Evolutionary conservation across 2,888 invertebrate genomes (phyloP).

Genomic region (Heterodera filipjevi): DNA sequence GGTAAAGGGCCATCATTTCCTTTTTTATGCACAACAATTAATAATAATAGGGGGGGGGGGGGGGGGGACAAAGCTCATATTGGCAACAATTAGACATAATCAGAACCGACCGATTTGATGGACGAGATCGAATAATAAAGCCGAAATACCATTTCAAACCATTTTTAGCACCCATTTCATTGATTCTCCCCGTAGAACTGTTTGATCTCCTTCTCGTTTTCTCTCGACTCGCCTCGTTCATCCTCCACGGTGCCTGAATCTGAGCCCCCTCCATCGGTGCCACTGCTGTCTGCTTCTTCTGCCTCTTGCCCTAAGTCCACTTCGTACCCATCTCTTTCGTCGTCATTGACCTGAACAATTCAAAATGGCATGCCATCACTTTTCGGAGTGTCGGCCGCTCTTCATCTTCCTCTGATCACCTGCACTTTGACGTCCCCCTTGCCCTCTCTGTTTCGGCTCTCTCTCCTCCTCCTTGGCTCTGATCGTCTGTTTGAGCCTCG

Average conservation of each 20-base stretch:
- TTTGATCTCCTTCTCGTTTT: constrained; percentile 48
- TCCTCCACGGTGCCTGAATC: constrained; percentile 45
- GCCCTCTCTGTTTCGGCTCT: not conserved
- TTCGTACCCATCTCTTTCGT: not conserved
- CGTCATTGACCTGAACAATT: not conserved
- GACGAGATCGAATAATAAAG: too few relatives aligned
- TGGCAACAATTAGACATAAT: too few relatives aligned
- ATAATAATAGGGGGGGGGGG: too few relatives aligned
- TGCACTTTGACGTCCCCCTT: constrained; percentile 13
- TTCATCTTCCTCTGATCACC: not conserved
- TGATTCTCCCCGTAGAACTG: constrained; percentile 23
- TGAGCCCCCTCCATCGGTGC: constrained; percentile 31
- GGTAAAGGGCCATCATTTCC: too few relatives aligned
- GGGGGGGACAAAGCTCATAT: too few relatives aligned
- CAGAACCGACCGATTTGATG: too few relatives aligned
- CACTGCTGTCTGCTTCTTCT: constrained; percentile 1
- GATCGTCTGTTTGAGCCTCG: not conserved
- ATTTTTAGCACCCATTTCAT: not conserved
- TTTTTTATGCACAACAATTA: too few relatives aligned
- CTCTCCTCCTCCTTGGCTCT: not conserved
- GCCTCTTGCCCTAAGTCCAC: constrained; percentile 16
- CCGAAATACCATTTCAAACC: too few relatives aligned
- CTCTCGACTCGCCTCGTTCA: constrained; percentile 44
- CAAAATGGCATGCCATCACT: not conserved
- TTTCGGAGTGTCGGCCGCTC: not conserved